Evolutionary conservation across 2,888 invertebrate species (phyloP).

Genomic region (Sesia bembeciformis): DNA sequence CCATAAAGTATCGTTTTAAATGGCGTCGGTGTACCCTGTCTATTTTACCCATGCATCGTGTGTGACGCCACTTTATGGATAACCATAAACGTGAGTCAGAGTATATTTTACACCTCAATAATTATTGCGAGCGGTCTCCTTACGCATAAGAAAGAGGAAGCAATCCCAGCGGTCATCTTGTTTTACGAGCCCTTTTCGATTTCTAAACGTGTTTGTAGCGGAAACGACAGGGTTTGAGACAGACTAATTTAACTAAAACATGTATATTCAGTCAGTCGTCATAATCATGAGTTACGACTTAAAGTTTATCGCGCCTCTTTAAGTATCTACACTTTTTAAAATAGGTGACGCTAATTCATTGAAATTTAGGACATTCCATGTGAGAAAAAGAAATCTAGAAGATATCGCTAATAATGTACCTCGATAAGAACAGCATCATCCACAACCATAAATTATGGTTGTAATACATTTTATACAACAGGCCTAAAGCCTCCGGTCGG

Average conservation of each 20-base stretch:
- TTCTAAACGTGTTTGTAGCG: slow-evolving; percentile 43
- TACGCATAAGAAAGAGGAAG: slow-evolving; percentile 44
- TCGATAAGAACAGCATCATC: too few relatives aligned
- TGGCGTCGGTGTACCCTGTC: slow-evolving; percentile 21
- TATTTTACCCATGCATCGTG: slow-evolving; percentile 19
- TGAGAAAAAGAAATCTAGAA: too few relatives aligned
- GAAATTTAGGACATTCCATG: too few relatives aligned
- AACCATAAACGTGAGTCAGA: slow-evolving; percentile 45
- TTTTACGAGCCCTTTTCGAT: slow-evolving; percentile 51
- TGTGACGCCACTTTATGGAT: slow-evolving; percentile 3
- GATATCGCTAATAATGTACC: too few relatives aligned
- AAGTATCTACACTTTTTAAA: too few relatives aligned
- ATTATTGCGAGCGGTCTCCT: slow-evolving; percentile 41
- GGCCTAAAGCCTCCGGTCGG: slow-evolving; percentile 28
- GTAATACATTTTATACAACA: neutral
- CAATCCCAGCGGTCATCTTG: slow-evolving; percentile 46
- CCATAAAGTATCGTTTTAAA: slow-evolving; percentile 46
- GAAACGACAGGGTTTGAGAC: slow-evolving; percentile 21
- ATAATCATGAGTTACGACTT: too few relatives aligned
- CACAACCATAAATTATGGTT: too few relatives aligned
- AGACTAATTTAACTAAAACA: slow-evolving; percentile 6
- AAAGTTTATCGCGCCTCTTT: too few relatives aligned
- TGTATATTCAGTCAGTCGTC: too few relatives aligned
- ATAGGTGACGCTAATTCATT: too few relatives aligned
- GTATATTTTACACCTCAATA: slow-evolving; percentile 58